Conservation (phyloP, 2,797 vertebrate species). For the Syncerus caffer region DNA sequence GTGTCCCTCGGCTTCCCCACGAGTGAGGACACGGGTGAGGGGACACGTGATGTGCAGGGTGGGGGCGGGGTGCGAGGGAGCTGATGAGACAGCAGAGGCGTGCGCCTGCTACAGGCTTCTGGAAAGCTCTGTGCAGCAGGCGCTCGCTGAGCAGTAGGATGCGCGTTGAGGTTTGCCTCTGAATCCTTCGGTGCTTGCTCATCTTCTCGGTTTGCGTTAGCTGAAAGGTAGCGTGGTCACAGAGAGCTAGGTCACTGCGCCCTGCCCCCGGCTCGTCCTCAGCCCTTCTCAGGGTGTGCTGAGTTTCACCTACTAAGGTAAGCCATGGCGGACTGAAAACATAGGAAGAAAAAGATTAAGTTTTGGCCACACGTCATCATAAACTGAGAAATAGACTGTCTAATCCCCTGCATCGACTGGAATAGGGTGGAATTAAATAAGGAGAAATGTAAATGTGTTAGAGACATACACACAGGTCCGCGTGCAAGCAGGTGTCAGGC, state of each 20-base stretch:
- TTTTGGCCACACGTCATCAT: not conserved
- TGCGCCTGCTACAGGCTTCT: not conserved
- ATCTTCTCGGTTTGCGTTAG: not conserved
- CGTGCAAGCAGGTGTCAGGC: not conserved
- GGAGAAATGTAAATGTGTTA: not conserved
- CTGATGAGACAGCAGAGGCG: rapidly evolving
- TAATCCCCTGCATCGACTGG: not conserved
- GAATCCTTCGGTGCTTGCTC: not conserved
- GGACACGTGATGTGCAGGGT: rapidly evolving
- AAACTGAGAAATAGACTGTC: not conserved
- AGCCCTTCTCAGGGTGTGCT: rapidly evolving
- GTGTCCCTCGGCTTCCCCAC: not conserved
- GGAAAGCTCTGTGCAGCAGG: not conserved
- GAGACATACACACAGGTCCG: not conserved
- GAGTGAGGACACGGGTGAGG: rapidly evolving
- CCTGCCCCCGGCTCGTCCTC: not conserved
- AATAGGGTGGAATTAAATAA: not conserved
- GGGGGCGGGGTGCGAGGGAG: rapidly evolving
- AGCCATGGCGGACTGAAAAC: not conserved
- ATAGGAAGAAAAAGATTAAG: not conserved
- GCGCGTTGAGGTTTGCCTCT: not conserved
- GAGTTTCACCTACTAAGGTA: not conserved
- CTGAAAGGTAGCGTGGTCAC: too few relatives aligned
- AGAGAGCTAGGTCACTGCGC: not conserved
- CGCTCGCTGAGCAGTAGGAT: not conserved